phyloP scores from a whole-genome alignment of 1,140 invertebrate species.

The Batillaria attramentaria region DNA sequence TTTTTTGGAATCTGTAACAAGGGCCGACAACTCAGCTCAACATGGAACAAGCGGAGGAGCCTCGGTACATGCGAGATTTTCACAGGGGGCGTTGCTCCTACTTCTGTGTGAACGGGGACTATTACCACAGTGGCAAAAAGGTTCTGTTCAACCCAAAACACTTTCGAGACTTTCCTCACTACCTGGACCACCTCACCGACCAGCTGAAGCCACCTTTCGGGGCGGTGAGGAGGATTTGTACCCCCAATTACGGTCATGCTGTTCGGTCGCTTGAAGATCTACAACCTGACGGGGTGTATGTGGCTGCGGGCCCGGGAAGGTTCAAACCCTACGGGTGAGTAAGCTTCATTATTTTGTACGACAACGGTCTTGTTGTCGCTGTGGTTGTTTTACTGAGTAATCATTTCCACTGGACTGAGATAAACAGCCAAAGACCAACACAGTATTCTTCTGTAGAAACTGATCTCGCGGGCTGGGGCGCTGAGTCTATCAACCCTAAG shows the following conservation, averaged over 20 bases:
- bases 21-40: no score
- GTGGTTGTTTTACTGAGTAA: no score
- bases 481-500: no score
- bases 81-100: background rate
- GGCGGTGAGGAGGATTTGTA: constrained; percentile 20
- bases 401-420: no score
- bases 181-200: constrained; percentile 30
- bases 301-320: constrained; percentile 15
- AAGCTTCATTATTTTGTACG: no score
- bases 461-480: no score
- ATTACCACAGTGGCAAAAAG: background rate
- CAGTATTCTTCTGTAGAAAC: no score
- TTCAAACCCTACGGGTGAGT: constrained; percentile 28
- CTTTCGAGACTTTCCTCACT: constrained; percentile 13
- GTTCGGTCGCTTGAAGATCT: constrained; percentile 26
- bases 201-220: constrained; percentile 21
- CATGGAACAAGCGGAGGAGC: no score
- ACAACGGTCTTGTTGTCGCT: no score
- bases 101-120: constrained; percentile 30
- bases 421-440: no score
- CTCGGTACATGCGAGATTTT: constrained; percentile 27
- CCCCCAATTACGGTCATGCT: background rate
- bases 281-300: background rate
- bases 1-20: no score
- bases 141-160: background rate